Conservation (phyloP, 2,797 vertebrate species). For the Tenualosa thibaudeaui region DNA sequence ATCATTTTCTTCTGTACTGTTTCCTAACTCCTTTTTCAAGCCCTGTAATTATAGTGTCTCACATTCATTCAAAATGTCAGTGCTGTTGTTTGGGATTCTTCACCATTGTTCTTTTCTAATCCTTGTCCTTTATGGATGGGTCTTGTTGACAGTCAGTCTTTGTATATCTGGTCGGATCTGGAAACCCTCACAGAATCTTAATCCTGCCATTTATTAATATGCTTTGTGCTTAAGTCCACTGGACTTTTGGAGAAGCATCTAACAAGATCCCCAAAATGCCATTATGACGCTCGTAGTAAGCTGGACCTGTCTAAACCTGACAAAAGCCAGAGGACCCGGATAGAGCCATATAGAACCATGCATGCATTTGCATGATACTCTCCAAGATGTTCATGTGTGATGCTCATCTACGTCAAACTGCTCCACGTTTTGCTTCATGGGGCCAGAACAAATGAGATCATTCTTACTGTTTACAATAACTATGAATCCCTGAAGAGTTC, state of each 20-base stretch:
- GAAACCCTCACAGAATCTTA: slow-evolving; percentile 8
- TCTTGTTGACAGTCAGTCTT: not conserved
- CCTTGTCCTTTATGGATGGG: not conserved
- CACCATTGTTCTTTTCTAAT: not conserved
- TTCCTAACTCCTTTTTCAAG: not conserved
- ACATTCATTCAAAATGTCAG: not conserved
- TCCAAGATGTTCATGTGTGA: not conserved
- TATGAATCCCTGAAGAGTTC: not conserved
- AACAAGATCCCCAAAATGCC: not conserved
- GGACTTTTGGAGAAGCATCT: not conserved
- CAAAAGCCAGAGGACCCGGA: not conserved
- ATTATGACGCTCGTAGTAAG: not conserved
- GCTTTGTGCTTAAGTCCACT: not conserved
- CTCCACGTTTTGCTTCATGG: slow-evolving; percentile 13
- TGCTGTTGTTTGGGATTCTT: not conserved
- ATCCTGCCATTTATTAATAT: not conserved
- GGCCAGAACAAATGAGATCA: slow-evolving; percentile 15
- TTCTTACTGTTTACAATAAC: slow-evolving; percentile 17
- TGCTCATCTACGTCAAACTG: slow-evolving; percentile 2
- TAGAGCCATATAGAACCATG: not conserved
- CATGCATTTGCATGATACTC: not conserved
- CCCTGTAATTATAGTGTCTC: not conserved
- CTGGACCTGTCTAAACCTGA: not conserved
- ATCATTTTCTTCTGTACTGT: not conserved
- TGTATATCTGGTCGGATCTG: not conserved